These are phyloP conservation scores for Xylota segnis DNA, from an alignment of 2,888 invertebrate species.

Conservation along the genomic window DNA sequence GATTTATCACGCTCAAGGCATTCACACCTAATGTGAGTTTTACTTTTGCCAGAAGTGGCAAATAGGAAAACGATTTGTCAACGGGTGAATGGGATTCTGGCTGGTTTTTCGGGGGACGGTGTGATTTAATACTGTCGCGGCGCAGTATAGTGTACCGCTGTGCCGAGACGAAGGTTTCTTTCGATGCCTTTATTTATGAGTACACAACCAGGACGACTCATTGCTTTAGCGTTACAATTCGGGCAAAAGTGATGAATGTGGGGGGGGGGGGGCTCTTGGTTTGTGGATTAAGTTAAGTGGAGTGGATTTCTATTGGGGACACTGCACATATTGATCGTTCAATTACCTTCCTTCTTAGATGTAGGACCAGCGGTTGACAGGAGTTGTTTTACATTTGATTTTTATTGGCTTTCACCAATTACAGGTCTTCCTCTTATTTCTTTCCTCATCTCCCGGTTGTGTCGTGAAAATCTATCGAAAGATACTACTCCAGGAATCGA, in stretches of 20 bases:
- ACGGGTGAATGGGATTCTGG: not conserved
- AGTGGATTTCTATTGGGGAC: not conserved
- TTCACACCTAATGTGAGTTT: constrained; percentile 24
- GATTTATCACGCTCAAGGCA: constrained; percentile 37
- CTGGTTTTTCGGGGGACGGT: not conserved
- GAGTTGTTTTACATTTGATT: too few species aligned
- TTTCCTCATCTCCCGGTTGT: too few species aligned
- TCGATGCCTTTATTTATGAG: not conserved
- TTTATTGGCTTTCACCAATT: too few species aligned
- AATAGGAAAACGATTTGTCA: constrained; percentile 25
- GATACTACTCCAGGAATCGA: too few species aligned
- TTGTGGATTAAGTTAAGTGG: not conserved
- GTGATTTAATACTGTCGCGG: not conserved
- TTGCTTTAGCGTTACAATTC: not conserved
- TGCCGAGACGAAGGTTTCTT: not conserved
- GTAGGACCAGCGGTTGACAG: too few species aligned
- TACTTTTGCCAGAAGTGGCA: constrained; percentile 2
- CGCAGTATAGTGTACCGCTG: not conserved
- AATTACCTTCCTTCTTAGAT: too few species aligned
- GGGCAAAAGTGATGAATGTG: not conserved
- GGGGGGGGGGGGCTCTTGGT: not conserved
- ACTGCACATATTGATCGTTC: too few species aligned
- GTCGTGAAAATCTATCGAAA: too few species aligned
- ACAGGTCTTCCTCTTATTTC: too few species aligned
- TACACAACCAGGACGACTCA: not conserved